These are phyloP conservation scores for Labeo calbasu DNA, from an alignment of 2,797 vertebrate genomes.

Conservation along the genomic window DNA sequence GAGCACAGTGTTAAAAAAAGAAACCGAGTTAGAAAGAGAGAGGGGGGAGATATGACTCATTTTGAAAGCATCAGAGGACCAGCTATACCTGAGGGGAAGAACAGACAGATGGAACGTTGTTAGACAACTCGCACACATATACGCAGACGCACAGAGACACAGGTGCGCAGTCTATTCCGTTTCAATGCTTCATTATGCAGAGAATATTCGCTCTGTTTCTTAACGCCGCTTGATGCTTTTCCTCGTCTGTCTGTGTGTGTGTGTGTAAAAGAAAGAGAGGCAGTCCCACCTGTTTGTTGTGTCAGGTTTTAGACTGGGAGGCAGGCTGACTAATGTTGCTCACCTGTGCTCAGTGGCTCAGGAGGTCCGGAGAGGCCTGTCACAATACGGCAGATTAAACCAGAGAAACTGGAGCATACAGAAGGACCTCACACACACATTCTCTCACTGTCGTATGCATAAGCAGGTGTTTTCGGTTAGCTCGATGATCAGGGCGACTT, in stretches of 20 bases:
- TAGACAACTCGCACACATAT: slow-evolving; percentile 44
- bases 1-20: slow-evolving; percentile 74
- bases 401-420: slow-evolving; percentile 45
- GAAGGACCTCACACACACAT: slow-evolving; percentile 42
- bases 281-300: slow-evolving; percentile 51
- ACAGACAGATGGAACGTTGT: slow-evolving; percentile 62
- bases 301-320: slow-evolving; percentile 32
- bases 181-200: slow-evolving; percentile 48
- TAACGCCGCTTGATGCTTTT: slow-evolving; percentile 7
- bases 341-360: slow-evolving; percentile 48
- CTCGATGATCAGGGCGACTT: neutral
- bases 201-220: slow-evolving; percentile 33
- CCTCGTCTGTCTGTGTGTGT: neutral
- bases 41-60: slow-evolving; percentile 71
- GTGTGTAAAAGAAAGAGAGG: slow-evolving; percentile 12
- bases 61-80: slow-evolving; percentile 71
- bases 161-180: slow-evolving; percentile 26
- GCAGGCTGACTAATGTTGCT: slow-evolving; percentile 23
- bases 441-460: slow-evolving; percentile 31
- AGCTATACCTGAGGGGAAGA: slow-evolving; percentile 65
- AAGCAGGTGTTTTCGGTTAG: slow-evolving; percentile 12
- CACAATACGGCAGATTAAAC: slow-evolving; percentile 36
- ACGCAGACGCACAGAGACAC: slow-evolving; percentile 30
- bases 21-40: slow-evolving; percentile 65
- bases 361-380: slow-evolving; percentile 50